A percentile compares a stretch with the other conserved stretches of the same genome.
phyloP scores from a whole-genome alignment of 2,113 vertebrate genomes.

The Sapayoa aenigma region DNA sequence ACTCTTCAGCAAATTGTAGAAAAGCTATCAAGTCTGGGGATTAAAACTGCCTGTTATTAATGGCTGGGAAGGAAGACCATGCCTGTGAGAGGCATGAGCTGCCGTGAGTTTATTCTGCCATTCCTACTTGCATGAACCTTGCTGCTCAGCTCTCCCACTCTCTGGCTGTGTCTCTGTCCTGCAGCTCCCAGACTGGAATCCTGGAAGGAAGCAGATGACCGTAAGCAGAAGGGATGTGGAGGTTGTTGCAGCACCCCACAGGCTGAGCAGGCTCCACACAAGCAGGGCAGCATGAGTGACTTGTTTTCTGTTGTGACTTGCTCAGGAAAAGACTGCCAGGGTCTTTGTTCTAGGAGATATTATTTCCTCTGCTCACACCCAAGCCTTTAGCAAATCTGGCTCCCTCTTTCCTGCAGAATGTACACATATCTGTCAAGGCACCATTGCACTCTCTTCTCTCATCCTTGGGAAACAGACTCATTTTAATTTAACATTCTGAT shows the following conservation, averaged over 20 bases:
- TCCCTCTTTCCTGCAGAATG: background rate
- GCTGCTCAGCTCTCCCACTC: rapidly evolving
- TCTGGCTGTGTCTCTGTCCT: background rate
- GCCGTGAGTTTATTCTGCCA: background rate
- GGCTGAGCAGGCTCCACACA: background rate
- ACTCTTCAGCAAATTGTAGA: background rate
- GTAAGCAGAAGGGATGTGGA: background rate
- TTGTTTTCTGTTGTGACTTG: background rate
- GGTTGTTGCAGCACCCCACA: background rate
- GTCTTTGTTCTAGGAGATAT: background rate
- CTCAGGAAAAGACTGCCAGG: background rate
- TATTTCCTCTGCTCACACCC: background rate
- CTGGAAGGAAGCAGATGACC: background rate
- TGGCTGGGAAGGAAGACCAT: background rate
- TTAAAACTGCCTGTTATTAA: background rate
- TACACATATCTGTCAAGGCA: background rate
- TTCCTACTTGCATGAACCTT: rapidly evolving
- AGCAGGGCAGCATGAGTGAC: background rate
- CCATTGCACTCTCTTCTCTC: background rate
- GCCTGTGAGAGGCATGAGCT: background rate
- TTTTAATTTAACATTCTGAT: background rate
- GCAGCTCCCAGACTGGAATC: background rate
- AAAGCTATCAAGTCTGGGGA: background rate
- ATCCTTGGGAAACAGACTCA: rapidly evolving
- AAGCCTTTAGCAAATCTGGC: background rate